Conservation (phyloP, 2,113 vertebrate species). For the Siniperca chuatsi region DNA sequence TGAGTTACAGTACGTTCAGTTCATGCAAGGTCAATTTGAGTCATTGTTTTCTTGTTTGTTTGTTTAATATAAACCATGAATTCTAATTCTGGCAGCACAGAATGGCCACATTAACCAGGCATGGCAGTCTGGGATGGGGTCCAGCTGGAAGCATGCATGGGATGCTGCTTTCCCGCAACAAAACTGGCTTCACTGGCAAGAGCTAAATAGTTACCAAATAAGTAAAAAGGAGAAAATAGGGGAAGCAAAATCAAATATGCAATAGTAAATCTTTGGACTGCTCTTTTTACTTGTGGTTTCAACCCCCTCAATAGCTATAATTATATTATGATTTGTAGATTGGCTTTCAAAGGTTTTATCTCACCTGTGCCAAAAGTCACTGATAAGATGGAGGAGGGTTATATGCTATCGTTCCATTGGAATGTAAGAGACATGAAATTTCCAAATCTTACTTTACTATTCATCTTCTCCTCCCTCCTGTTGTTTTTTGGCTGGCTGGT, state of each 20-base stretch:
- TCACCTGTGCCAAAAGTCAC: conserved; percentile 72
- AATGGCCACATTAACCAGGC: conserved; percentile 82
- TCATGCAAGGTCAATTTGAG: conserved; percentile 69
- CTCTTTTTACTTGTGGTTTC: conserved; percentile 59
- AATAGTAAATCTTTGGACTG: conserved; percentile 58
- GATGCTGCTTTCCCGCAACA: conserved; percentile 68
- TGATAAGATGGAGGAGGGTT: conserved; percentile 66
- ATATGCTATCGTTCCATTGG: conserved; percentile 60
- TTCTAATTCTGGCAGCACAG: conserved; percentile 80
- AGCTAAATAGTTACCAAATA: conserved; percentile 76
- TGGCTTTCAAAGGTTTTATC: conserved; percentile 72
- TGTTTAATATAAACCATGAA: conserved; percentile 82
- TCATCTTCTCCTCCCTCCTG: conserved; percentile 70
- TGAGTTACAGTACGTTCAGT: conserved; percentile 36
- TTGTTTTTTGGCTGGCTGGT: conserved; percentile 49
- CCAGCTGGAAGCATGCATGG: conserved; percentile 80
- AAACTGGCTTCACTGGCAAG: conserved; percentile 70
- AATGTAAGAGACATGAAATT: conserved; percentile 74
- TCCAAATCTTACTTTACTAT: conserved; percentile 61
- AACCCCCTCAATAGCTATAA: conserved; percentile 62
- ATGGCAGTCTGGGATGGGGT: conserved; percentile 81
- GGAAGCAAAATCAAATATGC: conserved; percentile 37
- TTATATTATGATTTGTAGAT: conserved; percentile 79
- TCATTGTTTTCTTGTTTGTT: conserved; percentile 78
- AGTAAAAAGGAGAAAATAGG: conserved; percentile 7